phyloP scores from a whole-genome alignment of 2,888 invertebrate species.

The Diarsia dahlii region DNA sequence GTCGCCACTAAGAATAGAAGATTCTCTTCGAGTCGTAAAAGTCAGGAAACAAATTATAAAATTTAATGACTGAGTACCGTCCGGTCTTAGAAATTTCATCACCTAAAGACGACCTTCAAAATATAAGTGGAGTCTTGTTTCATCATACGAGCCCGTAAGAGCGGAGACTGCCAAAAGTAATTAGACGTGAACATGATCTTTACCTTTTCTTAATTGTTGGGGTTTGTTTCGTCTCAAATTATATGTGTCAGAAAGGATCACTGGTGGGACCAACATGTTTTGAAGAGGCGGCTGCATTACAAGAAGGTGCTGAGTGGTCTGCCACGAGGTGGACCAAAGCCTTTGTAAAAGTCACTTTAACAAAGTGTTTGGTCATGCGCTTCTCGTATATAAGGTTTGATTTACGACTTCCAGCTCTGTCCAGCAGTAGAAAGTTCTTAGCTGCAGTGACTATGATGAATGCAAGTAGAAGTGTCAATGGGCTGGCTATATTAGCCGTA shows the following conservation, averaged over 20 bases:
- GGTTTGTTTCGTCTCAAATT: background rate
- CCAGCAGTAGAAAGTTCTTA: too few relatives aligned
- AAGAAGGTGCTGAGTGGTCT: background rate
- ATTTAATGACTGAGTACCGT: background rate
- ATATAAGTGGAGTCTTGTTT: conserved; percentile 28
- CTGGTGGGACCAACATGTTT: background rate
- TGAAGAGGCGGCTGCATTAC: too few relatives aligned
- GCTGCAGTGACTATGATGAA: too few relatives aligned
- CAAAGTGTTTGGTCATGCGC: too few relatives aligned
- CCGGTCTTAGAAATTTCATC: background rate
- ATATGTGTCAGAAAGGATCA: background rate
- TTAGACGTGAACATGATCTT: conserved; percentile 30
- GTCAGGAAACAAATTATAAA: conserved; percentile 6
- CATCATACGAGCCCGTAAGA: background rate
- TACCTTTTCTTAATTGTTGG: conserved; percentile 16
- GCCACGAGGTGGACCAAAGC: background rate
- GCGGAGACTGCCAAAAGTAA: conserved; percentile 19
- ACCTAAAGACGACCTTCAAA: conserved; percentile 10
- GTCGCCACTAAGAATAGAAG: background rate
- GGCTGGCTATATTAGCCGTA: too few relatives aligned
- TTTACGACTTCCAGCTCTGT: too few relatives aligned
- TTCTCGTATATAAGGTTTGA: too few relatives aligned
- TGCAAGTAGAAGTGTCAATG: too few relatives aligned
- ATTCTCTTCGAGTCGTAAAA: conserved; percentile 15
- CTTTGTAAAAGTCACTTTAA: too few relatives aligned